Evolutionary conservation across 2,797 vertebrate species (phyloP), one percentile per base, ranked within the genome.

Genomic region (Hydrophis major): DNA sequence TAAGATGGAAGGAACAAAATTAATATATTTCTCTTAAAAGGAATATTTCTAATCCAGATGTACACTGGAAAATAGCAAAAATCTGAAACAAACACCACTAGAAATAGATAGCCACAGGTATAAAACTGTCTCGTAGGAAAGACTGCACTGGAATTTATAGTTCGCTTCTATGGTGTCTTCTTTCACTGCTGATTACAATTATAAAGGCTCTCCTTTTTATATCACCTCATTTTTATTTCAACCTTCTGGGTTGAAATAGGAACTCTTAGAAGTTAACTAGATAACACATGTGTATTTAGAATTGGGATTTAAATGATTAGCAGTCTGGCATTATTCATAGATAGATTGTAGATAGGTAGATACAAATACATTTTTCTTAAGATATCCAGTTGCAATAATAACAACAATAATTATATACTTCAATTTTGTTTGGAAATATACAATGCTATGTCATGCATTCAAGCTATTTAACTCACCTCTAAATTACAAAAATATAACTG

Each of bases 251-350:
- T 37, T 37, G 37, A 37, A 37, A 66, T 91, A 86, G 56, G 61
- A 74, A 83, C 87, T 59, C 86, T 91, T 69, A 89, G 90, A 93
- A 90, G 87, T 91, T 90, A 93, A 91, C 91, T 89, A 91, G 69
- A 63, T 88, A 93, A 93, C 86, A 42, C 86, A 63, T 78, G 55
- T 63, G 42, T 42, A 83, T 91, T 57, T 91, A 91, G 87, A 90
- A 90, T 91, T 93, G 91, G 91, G n/a, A 91, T 61, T 87, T 93
- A 87, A 89, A 69, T 83, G 83, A 47, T 91, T 91, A 91, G 47
- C 90, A 91, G 69, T 7, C 69, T 89, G 47, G 14, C 56, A 78
- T 92, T 92, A 69, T 50, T 83, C 86, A 61, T 56, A 47, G 16
- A 86, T 27, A 88, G 89, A 74, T 20, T 42, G 59, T 74, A 42